A percentile compares a stretch with the other conserved stretches of the same genome.
Conservation (phyloP, 2,888 invertebrate species). For the Hypolimnas misippus region DNA sequence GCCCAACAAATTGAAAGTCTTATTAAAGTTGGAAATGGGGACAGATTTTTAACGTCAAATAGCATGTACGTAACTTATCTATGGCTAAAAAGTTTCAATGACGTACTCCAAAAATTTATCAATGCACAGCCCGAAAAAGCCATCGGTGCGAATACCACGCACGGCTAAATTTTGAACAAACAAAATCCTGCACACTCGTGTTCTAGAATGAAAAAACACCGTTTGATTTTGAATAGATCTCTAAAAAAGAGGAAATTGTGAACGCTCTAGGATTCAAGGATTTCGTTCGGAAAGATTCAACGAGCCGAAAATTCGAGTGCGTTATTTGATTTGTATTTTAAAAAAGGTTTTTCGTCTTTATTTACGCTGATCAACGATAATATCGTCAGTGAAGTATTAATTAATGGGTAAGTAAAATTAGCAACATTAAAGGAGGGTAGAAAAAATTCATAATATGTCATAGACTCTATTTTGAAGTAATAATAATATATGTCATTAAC, state of each 20-base stretch:
- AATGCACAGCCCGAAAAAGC: neutral
- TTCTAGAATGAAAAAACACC: conserved; percentile 1
- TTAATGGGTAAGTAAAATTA: no score
- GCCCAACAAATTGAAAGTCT: no score
- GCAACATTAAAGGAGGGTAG: no score
- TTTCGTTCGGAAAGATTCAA: conserved; percentile 5
- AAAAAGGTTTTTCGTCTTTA: neutral
- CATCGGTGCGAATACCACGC: neutral
- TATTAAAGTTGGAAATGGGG: no score
- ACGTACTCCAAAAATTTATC: neutral
- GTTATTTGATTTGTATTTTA: conserved; percentile 5
- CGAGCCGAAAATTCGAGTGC: conserved; percentile 1
- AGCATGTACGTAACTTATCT: no score
- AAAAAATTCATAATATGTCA: no score
- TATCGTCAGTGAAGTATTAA: no score
- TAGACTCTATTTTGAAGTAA: no score
- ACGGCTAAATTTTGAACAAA: conserved; percentile 6
- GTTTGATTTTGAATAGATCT: conserved; percentile 11
- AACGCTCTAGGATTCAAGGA: neutral
- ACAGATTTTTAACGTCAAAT: no score
- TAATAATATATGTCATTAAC: no score
- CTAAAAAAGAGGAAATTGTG: conserved; percentile 3
- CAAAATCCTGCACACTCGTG: neutral
- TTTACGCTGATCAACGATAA: no score
- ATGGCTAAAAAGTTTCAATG: no score